Percentiles rank a stretch among this genome's conserved stretches.
Conservation (phyloP, 2,888 invertebrate genomes). For the Tanypteryx hageni region DNA sequence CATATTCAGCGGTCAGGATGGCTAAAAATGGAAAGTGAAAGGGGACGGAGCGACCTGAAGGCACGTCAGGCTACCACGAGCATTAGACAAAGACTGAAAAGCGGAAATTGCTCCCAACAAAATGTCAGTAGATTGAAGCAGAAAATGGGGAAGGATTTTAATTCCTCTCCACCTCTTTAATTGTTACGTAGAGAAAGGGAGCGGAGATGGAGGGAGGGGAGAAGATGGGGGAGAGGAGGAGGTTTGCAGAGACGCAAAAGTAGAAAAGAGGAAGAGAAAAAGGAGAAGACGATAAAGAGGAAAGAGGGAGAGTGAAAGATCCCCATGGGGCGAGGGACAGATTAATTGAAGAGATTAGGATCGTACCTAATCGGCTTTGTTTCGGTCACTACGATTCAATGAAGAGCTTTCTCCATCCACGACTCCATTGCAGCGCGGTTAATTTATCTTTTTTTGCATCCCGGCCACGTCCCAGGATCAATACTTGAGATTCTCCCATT, state of each 20-base stretch:
- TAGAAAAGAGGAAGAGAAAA: too few relatives aligned
- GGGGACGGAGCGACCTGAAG: neutral
- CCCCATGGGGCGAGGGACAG: neutral
- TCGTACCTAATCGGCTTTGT: slow-evolving; percentile 41
- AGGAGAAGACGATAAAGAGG: neutral
- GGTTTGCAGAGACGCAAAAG: neutral
- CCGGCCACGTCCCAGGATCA: neutral
- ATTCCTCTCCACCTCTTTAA: too few relatives aligned
- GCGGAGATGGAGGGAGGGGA: neutral
- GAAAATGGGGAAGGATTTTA: neutral
- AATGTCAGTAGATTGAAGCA: neutral
- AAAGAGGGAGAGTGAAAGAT: neutral
- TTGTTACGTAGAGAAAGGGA: too few relatives aligned
- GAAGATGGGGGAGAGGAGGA: too few relatives aligned
- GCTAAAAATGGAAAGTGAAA: too few relatives aligned
- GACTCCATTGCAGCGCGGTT: neutral
- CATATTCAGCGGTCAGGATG: too few relatives aligned
- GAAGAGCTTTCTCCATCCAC: slow-evolving; percentile 29
- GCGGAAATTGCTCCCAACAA: neutral
- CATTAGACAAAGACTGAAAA: too few relatives aligned
- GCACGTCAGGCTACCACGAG: too few relatives aligned
- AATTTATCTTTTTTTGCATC: neutral
- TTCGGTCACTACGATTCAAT: slow-evolving; percentile 29
- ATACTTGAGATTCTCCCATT: neutral
- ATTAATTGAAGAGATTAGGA: slow-evolving; percentile 58